Evolutionary conservation across 1,140 invertebrate species (phyloP).

Genomic region (Melipona quadrifasciata): DNA sequence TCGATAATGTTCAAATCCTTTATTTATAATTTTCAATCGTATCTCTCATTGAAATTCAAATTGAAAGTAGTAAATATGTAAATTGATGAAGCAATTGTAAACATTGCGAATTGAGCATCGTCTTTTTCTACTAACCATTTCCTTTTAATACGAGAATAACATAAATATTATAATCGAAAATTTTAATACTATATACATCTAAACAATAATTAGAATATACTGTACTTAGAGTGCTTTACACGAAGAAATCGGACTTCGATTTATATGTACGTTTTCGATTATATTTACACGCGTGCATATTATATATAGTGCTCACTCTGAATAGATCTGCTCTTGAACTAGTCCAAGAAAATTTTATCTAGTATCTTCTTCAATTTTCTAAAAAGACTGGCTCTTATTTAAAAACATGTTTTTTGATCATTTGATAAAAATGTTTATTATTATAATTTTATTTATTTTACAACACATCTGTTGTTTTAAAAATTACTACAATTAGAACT

Average conservation of each 20-base stretch:
- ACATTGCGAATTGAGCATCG: background rate
- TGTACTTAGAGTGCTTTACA: slow-evolving; percentile 28
- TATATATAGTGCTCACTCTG: slow-evolving; percentile 12
- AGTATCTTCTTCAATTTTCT: slow-evolving; percentile 23
- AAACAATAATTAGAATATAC: slow-evolving; percentile 10
- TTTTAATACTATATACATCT: background rate
- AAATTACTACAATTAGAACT: slow-evolving; percentile 30
- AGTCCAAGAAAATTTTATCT: slow-evolving; percentile 41
- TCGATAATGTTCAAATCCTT: slow-evolving; percentile 31
- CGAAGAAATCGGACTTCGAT: slow-evolving; percentile 12
- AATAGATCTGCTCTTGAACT: slow-evolving; percentile 49
- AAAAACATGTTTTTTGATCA: slow-evolving; percentile 17
- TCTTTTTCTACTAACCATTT: background rate
- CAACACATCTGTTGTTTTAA: slow-evolving; percentile 19
- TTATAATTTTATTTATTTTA: slow-evolving; percentile 41
- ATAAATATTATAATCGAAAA: background rate
- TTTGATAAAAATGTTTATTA: slow-evolving; percentile 28
- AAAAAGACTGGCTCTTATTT: slow-evolving; percentile 44
- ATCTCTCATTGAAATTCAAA: background rate
- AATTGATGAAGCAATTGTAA: background rate
- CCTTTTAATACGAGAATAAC: background rate
- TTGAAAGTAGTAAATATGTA: background rate
- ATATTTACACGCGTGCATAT: background rate
- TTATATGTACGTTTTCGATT: background rate
- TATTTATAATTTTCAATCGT: background rate